A percentile compares a stretch with the other conserved stretches of the same genome.
These are phyloP conservation scores for Molanna angustata DNA, from an alignment of 2,888 invertebrate genomes.

Conservation along the genomic window DNA sequence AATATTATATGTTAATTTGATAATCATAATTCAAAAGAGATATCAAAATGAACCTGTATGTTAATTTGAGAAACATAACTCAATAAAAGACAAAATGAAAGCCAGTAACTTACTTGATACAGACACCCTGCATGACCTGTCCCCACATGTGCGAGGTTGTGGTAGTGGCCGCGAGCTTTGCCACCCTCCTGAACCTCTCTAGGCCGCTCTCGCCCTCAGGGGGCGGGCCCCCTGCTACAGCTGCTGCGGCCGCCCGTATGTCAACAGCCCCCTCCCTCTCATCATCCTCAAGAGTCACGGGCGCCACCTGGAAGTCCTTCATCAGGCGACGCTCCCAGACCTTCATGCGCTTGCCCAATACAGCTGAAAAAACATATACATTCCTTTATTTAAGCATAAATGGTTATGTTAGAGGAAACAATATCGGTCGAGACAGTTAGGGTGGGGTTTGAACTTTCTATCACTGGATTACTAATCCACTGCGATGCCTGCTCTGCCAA, in stretches of 20 bases:
- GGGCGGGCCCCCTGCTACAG: slow-evolving; percentile 41
- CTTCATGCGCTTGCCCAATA: slow-evolving; percentile 74
- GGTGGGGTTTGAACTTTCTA: too few species aligned
- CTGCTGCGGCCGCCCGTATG: too few species aligned
- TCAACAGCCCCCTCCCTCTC: slow-evolving; percentile 44
- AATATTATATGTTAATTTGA: too few species aligned
- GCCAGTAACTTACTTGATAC: slow-evolving; percentile 49
- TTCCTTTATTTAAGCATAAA: not conserved
- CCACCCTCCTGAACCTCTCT: slow-evolving; percentile 70
- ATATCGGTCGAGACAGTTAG: too few species aligned
- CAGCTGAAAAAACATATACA: slow-evolving; percentile 47
- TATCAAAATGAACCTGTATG: too few species aligned
- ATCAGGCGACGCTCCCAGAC: slow-evolving; percentile 85
- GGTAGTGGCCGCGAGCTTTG: slow-evolving; percentile 67
- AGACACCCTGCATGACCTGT: slow-evolving; percentile 62
- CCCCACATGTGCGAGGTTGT: slow-evolving; percentile 74
- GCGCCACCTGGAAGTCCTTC: slow-evolving; percentile 85
- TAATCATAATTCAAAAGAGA: too few species aligned
- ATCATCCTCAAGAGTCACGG: slow-evolving; percentile 58
- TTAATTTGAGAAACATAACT: too few species aligned
- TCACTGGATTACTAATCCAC: too few species aligned
- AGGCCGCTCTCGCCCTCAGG: slow-evolving; percentile 59
- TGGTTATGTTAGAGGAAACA: too few species aligned
- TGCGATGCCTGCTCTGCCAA: too few species aligned
- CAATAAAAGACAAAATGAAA: too few species aligned